Conservation (phyloP, 1,140 invertebrate species). For the Diorhabda carinulata region DNA sequence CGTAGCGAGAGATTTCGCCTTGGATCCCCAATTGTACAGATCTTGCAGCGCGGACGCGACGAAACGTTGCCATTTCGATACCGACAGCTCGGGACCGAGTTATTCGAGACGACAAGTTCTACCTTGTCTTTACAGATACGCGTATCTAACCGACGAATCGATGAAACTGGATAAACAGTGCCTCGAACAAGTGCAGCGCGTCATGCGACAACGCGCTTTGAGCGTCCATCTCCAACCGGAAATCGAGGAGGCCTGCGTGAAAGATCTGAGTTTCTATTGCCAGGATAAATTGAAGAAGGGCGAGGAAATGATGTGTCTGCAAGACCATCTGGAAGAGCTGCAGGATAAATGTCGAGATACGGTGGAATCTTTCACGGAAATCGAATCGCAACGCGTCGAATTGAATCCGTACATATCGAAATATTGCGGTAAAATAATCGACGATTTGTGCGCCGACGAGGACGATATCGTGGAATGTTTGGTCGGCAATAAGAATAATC, state of each 20-base stretch:
- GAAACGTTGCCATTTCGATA: conserved; percentile 79
- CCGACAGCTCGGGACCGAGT: conserved; percentile 62
- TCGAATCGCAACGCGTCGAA: conserved; percentile 80
- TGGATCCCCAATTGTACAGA: conserved; percentile 83
- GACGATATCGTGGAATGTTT: conserved; percentile 91
- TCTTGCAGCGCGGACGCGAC: conserved; percentile 85
- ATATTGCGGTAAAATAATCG: conserved; percentile 78
- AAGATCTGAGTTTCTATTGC: conserved; percentile 80
- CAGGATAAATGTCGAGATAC: conserved; percentile 40
- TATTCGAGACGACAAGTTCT: conserved; percentile 70
- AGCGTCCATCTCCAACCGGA: conserved; percentile 91
- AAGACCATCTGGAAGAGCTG: conserved; percentile 78
- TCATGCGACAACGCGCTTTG: conserved; percentile 88
- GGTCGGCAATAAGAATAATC: conserved; percentile 85
- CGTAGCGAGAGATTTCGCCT: conserved; percentile 87
- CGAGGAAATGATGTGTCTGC: conserved; percentile 89
- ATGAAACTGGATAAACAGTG: conserved; percentile 47
- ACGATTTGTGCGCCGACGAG: conserved; percentile 78
- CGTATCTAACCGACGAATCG: conserved; percentile 17
- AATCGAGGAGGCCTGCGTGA: conserved; percentile 85
- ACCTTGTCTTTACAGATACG: conserved; percentile 79
- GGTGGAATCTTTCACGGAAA: conserved; percentile 80
- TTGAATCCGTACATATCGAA: conserved; percentile 80
- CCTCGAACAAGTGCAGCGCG: conserved; percentile 77
- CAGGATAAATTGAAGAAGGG: conserved; percentile 77